Percentiles rank a stretch among this genome's conserved stretches.
phyloP scores from a whole-genome alignment of 2,797 vertebrate genomes.

The Anisognathus igniventris region DNA sequence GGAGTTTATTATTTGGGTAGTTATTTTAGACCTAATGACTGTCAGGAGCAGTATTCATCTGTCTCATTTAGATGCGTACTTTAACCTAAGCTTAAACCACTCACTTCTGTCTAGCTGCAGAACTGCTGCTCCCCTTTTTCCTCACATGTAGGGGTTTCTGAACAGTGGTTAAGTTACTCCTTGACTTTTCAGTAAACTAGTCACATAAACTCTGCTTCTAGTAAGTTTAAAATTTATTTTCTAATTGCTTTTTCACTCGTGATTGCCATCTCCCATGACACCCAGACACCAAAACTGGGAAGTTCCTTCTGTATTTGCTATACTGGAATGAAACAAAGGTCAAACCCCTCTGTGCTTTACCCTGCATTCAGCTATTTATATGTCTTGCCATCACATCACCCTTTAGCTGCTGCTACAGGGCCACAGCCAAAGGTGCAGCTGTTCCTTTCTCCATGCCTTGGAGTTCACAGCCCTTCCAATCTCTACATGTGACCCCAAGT shows the following conservation, averaged over 20 bases:
- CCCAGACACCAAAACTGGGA: neutral
- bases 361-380: neutral
- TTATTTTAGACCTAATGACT: neutral
- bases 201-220: neutral
- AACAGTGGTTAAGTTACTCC: neutral
- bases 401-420: neutral
- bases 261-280: neutral
- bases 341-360: neutral
- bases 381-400: neutral
- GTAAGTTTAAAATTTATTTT: neutral
- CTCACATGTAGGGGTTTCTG: neutral
- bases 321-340: neutral
- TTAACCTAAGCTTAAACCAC: neutral
- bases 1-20: neutral
- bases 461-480: neutral
- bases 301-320: neutral
- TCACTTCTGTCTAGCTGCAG: neutral
- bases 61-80: neutral
- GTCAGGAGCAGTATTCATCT: neutral
- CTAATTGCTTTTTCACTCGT: neutral
- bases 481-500: rapidly evolving
- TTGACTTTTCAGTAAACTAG: neutral
- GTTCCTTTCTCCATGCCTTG: neutral
- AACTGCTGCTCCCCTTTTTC: neutral
- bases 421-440: neutral